Base-by-base conservation (phyloP, 2,113 vertebrate genomes). In the Eleginops maclovinus region DNA sequence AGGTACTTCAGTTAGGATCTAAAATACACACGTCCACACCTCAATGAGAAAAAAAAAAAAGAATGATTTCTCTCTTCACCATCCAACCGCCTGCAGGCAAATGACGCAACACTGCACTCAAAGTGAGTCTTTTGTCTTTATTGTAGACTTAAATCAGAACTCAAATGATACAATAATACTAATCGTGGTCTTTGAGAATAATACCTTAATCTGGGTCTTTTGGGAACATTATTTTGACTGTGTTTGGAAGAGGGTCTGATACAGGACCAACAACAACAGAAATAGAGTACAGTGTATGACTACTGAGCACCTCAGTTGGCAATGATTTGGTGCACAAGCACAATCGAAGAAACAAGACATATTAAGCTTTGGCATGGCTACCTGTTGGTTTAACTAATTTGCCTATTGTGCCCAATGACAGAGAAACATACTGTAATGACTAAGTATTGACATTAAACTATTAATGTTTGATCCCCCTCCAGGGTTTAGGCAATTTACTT, bases 11-110 rank as follows among this genome's bases (percentile, higher is more conserved):
- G 51, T 19, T 10, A 28, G 24, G 58, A 62, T 60, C 40, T 31
- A 78, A 44, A 61, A 61, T 60, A 11, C 14, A 84, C 8, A 56
- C 2, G 4, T 62, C 63, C 46, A 82, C 21, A 28, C 55, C 16
- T 85, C 21, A 62, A n/a, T 58, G 60, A 80, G 13, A 76, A 64
- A 73, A 62, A n/a, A 79, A 49, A 73, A n/a, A 54, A 13, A n/a
- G 16, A 36, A 60, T 11, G 12, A 24, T 28, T 62, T 75, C 26
- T 69, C 14, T 41, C 17, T 10, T 2, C 43, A 66, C 55, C 41
- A 54, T 58, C 51, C 15, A 62, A 54, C 4, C 21, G 53, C 77
- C 46, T 56, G 17, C 49, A 55, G 43, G 53, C 9, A 71, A 49
- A 44, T 65, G 49, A n/a, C 55, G 28, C 1, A 77, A 64, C 26